Conservation (phyloP, 2,888 invertebrate genomes). For the Caenorhabditis sp. region DNA sequence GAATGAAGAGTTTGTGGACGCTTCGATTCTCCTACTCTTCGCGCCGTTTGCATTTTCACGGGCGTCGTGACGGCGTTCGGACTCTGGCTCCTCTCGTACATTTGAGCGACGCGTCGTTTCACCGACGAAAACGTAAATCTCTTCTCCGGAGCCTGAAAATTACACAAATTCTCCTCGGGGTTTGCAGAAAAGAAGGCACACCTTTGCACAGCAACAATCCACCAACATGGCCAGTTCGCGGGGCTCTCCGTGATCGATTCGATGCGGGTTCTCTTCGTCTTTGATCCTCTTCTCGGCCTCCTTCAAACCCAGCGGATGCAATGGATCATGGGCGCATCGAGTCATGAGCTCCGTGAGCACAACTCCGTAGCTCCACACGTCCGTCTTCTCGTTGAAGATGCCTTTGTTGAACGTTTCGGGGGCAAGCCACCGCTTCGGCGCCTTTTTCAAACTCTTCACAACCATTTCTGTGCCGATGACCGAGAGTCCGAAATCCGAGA, state of each 20-base stretch:
- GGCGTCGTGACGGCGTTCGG: too few relatives aligned
- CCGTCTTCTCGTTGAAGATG: slow-evolving; percentile 49
- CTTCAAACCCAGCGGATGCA: slow-evolving; percentile 2
- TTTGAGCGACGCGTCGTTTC: too few relatives aligned
- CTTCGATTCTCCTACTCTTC: not conserved
- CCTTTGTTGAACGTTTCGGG: slow-evolving; percentile 40
- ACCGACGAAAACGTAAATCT: too few relatives aligned
- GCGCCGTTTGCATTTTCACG: too few relatives aligned
- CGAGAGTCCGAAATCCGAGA: slow-evolving; percentile 62
- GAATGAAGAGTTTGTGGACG: too few relatives aligned
- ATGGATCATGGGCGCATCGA: slow-evolving; percentile 17
- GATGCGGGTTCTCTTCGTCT: slow-evolving; percentile 12
- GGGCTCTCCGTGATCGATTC: slow-evolving; percentile 1
- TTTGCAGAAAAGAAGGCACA: too few relatives aligned
- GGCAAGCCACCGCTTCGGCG: slow-evolving; percentile 57
- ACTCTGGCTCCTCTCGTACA: too few relatives aligned
- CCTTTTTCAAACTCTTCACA: slow-evolving; percentile 30
- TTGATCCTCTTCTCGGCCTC: slow-evolving; percentile 5
- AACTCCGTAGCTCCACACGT: slow-evolving; percentile 54
- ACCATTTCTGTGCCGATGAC: slow-evolving; percentile 12
- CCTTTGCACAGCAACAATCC: slow-evolving; percentile 8
- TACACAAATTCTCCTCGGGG: too few relatives aligned
- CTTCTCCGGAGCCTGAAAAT: too few relatives aligned
- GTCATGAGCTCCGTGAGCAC: slow-evolving; percentile 25
- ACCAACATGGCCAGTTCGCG: not conserved